Percentiles rank a stretch among this genome's conserved stretches.
phyloP scores from a whole-genome alignment of 2,113 vertebrate species.

The Calyptomena viridis region DNA sequence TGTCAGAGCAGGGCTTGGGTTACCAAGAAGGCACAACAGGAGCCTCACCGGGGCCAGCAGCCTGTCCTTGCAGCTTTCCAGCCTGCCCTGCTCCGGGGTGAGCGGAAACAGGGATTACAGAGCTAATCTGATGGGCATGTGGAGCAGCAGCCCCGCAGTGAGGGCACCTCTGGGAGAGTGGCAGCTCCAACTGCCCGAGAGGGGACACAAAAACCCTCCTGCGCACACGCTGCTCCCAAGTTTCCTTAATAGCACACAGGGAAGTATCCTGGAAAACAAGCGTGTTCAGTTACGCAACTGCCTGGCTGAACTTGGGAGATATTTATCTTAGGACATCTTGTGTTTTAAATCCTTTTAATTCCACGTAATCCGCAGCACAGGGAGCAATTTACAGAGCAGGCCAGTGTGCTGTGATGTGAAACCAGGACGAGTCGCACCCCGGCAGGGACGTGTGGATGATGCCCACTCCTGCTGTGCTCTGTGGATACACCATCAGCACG shows the following conservation, averaged over 20 bases:
- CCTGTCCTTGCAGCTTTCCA: background rate
- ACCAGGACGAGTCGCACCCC: background rate
- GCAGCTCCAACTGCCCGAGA: background rate
- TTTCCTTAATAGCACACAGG: background rate
- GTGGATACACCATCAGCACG: background rate
- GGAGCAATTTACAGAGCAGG: background rate
- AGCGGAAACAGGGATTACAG: background rate
- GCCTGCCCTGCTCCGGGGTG: background rate
- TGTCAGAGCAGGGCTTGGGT: background rate
- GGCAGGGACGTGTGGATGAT: accelerated
- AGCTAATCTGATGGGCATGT: background rate
- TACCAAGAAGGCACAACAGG: accelerated
- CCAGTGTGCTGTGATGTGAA: background rate
- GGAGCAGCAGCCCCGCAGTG: background rate
- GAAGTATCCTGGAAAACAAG: background rate
- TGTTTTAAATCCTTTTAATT: conserved; percentile 61
- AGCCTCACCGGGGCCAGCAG: accelerated
- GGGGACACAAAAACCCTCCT: background rate
- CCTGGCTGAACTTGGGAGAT: conserved; percentile 26
- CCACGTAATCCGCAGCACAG: conserved; percentile 29
- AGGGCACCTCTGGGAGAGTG: background rate
- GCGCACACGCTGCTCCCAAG: accelerated
- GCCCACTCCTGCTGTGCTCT: background rate
- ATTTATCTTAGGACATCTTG: conserved; percentile 64
- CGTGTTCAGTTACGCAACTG: background rate